Evolutionary conservation across 2,113 vertebrate genomes (phyloP), one percentile per base, ranked within the genome.

Genomic region (Buteo buteo): DNA sequence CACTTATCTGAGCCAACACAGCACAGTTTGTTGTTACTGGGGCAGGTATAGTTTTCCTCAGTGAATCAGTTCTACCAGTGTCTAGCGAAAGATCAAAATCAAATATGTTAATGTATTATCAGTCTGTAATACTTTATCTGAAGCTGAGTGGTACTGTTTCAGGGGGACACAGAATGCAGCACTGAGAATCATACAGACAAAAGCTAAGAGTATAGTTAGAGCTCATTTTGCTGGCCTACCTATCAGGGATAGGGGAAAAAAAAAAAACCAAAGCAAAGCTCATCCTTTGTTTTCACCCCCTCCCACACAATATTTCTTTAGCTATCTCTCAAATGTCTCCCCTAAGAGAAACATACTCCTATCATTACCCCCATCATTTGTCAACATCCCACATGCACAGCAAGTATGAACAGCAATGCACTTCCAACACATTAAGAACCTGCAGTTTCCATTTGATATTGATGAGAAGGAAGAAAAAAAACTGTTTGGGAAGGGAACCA

Each of bases 401-500:
- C 62, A 62, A 81, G 78, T 82, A 91, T 0, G 0, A 76, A 65
- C 1, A 69, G 32, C n/a, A 62, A 40, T 11, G 38, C 13, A 58
- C 15, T 90, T 74, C 40, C 31, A 86, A 82, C 0, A 4, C 22
- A 76, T n/a, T 49, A 90, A 83, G 52, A 91, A 54, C 34, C 21
- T n/a, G 44, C n/a, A 32, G 74, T 31, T 93, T 69, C 65, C 24
- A 67, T 90, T 76, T 2, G 14, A 64, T 61, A 88, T 21, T 45
- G 50, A 57, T 16, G 4, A 72, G 52, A 76, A 71, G 73, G 50
- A 91, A 89, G 42, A 65, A 90, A 72, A 89, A 72, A 82, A 28
- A 42, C 36, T 54, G 34, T 34, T 88, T 88, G 58, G 82, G 58
- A 95, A 96, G 52, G 34, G 40, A 91, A 94, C 28, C 70, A 84